phyloP scores from a whole-genome alignment of 2,113 vertebrate species.

The Cochlearius cochlearius region DNA sequence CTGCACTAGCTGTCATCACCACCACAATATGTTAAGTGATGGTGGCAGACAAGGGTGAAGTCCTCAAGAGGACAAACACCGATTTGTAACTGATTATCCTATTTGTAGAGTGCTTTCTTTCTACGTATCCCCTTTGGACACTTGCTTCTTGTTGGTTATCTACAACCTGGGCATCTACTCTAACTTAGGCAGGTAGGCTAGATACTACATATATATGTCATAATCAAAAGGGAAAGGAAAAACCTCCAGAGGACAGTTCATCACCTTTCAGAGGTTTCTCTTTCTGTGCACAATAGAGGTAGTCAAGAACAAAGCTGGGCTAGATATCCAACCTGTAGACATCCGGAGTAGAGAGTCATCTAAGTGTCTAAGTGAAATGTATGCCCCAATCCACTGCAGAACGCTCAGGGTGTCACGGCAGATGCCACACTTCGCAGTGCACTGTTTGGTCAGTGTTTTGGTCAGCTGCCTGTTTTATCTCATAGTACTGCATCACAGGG shows the following conservation, averaged over 20 bases:
- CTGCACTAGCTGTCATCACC: neutral
- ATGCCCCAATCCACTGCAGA: neutral
- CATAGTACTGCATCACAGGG: neutral
- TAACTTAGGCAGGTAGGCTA: neutral
- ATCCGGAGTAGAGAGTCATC: neutral
- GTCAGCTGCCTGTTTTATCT: neutral
- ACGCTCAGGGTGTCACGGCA: neutral
- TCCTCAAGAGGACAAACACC: neutral
- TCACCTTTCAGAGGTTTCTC: neutral
- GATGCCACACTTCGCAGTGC: neutral
- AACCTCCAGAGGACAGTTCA: neutral
- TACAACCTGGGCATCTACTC: neutral
- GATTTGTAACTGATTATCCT: neutral
- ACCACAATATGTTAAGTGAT: neutral
- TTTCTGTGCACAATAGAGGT: neutral
- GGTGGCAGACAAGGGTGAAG: neutral
- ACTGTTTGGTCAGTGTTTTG: neutral
- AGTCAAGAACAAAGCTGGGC: neutral
- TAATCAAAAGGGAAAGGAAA: neutral
- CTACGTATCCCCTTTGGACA: neutral
- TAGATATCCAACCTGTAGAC: neutral
- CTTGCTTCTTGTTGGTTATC: neutral
- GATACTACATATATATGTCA: too few species aligned
- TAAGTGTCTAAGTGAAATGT: neutral
- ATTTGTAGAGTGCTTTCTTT: neutral